phyloP scores from a whole-genome alignment of 2,888 invertebrate species.

The Meliscaeva auricollis region DNA sequence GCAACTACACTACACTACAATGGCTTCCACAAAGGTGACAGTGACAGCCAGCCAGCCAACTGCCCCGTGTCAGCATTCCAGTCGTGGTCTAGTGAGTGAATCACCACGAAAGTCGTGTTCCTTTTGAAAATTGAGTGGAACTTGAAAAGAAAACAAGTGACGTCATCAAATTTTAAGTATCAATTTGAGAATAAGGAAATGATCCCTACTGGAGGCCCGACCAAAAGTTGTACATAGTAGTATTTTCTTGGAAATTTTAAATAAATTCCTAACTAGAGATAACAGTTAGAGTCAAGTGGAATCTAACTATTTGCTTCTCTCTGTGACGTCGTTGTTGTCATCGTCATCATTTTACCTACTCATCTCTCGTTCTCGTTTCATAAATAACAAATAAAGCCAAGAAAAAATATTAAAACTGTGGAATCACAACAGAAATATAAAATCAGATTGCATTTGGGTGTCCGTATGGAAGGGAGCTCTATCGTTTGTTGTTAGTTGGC shows the following conservation, averaged over 20 bases:
- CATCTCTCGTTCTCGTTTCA: conserved; percentile 41
- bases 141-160: conserved; percentile 29
- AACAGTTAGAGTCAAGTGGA: conserved; percentile 40
- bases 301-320: conserved; percentile 35
- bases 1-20: conserved; percentile 57
- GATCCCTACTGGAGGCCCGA: background rate
- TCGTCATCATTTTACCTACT: conserved; percentile 7
- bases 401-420: conserved; percentile 62
- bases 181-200: background rate
- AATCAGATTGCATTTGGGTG: conserved; percentile 67
- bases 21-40: conserved; percentile 55
- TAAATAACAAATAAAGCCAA: conserved; percentile 34
- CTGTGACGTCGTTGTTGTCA: background rate
- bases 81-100: background rate
- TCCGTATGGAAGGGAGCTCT: conserved; percentile 63
- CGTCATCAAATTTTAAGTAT: conserved; percentile 18
- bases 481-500: too few species aligned
- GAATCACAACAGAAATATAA: conserved; percentile 66
- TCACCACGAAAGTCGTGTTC: conserved; percentile 24
- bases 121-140: conserved; percentile 18
- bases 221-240: background rate
- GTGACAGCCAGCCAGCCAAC: background rate
- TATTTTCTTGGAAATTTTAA: conserved; percentile 1
- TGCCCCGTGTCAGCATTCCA: background rate
- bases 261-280: conserved; percentile 29